Evolutionary conservation across 2,888 invertebrate species (phyloP), one percentile per base, ranked within the genome.

Genomic region (Oscheius sp.): DNA sequence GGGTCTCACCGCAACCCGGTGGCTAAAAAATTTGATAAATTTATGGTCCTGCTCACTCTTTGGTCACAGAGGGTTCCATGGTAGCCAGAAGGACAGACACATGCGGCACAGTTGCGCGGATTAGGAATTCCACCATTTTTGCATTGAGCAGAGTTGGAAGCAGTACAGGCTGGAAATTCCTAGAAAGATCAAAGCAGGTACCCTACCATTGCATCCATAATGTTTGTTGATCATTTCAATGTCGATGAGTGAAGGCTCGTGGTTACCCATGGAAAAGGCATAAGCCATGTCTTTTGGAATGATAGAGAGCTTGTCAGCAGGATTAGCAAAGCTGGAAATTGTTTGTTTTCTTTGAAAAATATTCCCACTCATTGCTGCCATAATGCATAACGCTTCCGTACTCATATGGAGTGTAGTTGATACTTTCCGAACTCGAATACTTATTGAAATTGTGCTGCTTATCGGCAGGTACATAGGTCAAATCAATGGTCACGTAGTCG

Each of bases 181-280:
- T n/a, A n/a, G n/a, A n/a, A n/a, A 49, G 49, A 49, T 16, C 16
- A 49, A 13, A 49, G 13, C 49, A 49, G 18, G 13, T 13, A 16
- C 3, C 49, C 13, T 49, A 82, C 83, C 80, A 64, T 79, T 74
- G 74, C 85, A 85, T 41, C 79, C 76, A 66, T 86, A 86, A 66
- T 84, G 84, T 45, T 80, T 76, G 72, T 86, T 86, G 83, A 86
- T 83, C 80, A 83, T 83, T 7, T 77, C 75, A 29, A 86, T 77
- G 64, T 86, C 86, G 53, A 79, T 77, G 66, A 83, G 82, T 13
- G 81, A 75, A 16, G 80, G 78, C 55, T 80, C 75, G 29, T 74
- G 75, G 18, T 77, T 77, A 6, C 83, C 81, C 81, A 83, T 82
- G 1, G 81, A 80, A 55, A 79, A 77, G 64, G 76, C 76, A 64